Base-by-base conservation (phyloP, 2,888 invertebrate species). In the Melangyna quadrimaculata region DNA sequence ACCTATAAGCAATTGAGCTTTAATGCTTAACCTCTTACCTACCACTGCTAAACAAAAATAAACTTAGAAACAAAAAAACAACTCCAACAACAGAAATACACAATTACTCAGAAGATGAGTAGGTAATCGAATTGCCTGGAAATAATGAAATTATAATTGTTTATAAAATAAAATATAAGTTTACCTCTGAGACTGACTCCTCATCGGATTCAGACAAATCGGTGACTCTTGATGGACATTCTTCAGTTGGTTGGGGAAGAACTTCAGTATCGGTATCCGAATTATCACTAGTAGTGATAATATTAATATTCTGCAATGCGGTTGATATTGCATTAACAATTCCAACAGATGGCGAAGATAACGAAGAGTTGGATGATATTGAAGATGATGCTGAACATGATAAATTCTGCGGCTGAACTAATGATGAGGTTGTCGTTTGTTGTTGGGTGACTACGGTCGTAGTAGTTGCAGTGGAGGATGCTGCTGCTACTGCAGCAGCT, bases 151-250 rank as follows among this genome's bases (percentile, higher is more conserved):
- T 51, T 17, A 12, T 12, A 43, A 40, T 32, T 24, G 27, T 53
- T 2, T 35, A 19, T 10, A 24, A 37, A 63, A 74, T 4, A 43
- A 74, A n/a, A n/a, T n/a, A 51, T 32, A 19, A 17, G 19, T 48
- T 95, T 95, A 98, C 98, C 97, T 98, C 98, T 91, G 97, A 98
- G 93, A 97, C 97, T 93, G 98, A 98, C 93, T 98, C 98, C 93
- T 98, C 98, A 93, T 98, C 98, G 93, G 97, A 98, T 94, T 97
- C 98, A 91, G 98, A 98, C 93, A 97, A 95, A 94, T 97, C 97
- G 93, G 97, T 96, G 94, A 97, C 97, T 94, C 96, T 96, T 92
- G 96, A 95, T 92, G 96, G 96, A 88, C 89, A 91, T 92, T 95
- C 93, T 93, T 96, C 96, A 92, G 96, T 96, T 45, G 45, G 95